Evolutionary conservation across 2,797 vertebrate genomes (phyloP).

Genomic region (Bufotes viridis): DNA sequence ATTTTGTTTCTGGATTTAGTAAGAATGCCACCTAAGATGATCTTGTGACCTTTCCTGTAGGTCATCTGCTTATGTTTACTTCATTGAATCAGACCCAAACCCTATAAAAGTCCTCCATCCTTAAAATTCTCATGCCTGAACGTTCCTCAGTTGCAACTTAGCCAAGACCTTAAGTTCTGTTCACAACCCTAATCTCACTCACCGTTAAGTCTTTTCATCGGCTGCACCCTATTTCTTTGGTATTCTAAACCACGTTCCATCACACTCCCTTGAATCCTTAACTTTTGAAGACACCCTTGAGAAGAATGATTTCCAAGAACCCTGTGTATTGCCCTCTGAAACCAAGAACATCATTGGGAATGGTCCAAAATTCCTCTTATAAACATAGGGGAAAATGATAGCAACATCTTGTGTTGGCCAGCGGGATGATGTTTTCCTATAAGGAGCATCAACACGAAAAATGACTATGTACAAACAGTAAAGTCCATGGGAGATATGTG

Average conservation of each 20-base stretch:
- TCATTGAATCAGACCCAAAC: not conserved
- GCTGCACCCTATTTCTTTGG: constrained; percentile 12
- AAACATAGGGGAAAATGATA: not conserved
- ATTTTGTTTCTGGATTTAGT: not conserved
- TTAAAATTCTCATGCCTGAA: constrained; percentile 8
- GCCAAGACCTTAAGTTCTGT: not conserved
- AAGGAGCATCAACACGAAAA: too few relatives aligned
- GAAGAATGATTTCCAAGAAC: constrained; percentile 24
- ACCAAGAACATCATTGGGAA: not conserved
- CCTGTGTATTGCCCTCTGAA: not conserved
- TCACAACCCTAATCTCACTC: not conserved
- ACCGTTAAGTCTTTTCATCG: not conserved
- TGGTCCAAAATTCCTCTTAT: not conserved
- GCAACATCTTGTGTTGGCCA: not conserved
- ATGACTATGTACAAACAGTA: not conserved
- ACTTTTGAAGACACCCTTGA: constrained; percentile 23
- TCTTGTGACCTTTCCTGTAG: not conserved
- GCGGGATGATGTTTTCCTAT: not conserved
- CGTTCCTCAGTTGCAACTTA: not conserved
- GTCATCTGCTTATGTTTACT: not conserved
- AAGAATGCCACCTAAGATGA: not conserved
- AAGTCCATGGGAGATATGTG: not conserved
- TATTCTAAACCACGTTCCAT: not conserved
- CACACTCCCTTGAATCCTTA: constrained; percentile 5
- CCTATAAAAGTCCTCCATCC: not conserved